phyloP scores from a whole-genome alignment of 2,797 vertebrate species.

The Molossus molossus region DNA sequence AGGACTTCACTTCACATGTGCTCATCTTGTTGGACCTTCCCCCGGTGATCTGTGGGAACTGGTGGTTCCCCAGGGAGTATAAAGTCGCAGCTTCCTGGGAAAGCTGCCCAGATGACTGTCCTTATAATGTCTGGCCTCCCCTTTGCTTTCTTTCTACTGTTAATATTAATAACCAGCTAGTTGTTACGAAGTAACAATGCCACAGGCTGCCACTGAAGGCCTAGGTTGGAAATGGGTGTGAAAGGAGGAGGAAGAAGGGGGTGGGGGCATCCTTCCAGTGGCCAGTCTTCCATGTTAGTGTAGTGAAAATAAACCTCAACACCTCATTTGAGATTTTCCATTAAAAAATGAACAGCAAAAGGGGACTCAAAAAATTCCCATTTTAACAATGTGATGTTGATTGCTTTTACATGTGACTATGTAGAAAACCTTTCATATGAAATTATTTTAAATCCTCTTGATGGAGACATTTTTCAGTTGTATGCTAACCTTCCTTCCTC shows the following conservation, averaged over 20 bases:
- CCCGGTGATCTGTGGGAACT: neutral
- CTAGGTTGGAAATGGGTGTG: neutral
- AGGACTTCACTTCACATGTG: neutral
- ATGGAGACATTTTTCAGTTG: constrained; percentile 4
- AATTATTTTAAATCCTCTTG: constrained; percentile 29
- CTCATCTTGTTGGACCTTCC: neutral
- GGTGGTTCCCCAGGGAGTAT: neutral
- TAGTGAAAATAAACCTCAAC: neutral
- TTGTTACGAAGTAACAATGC: neutral
- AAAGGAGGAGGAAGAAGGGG: neutral
- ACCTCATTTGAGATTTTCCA: neutral
- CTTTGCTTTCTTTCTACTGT: neutral
- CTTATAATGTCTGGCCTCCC: neutral
- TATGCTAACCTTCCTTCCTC: neutral
- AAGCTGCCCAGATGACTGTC: neutral
- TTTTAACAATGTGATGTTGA: constrained; percentile 19
- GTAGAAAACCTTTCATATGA: neutral
- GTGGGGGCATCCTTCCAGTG: neutral
- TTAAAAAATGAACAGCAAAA: neutral
- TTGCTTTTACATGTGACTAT: neutral
- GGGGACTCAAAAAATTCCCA: neutral
- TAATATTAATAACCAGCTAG: neutral
- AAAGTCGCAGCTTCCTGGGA: neutral
- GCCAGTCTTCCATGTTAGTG: neutral
- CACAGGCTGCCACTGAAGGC: neutral